Base-by-base conservation (phyloP, 2,113 vertebrate species). In the Gymnobelideus leadbeateri region DNA sequence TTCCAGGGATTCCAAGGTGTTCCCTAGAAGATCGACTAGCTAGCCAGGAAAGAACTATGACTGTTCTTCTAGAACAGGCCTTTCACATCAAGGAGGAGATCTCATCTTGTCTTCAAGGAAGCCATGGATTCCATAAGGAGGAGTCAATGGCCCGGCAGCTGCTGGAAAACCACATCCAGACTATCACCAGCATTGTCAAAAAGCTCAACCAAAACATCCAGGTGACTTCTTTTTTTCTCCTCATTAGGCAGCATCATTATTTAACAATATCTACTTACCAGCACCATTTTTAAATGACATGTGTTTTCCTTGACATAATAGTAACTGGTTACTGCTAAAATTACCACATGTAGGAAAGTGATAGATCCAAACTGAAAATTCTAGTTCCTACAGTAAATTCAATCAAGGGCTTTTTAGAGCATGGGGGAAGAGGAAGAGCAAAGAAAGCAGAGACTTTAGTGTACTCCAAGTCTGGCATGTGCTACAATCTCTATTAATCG, bases 81-180 rank as follows among this genome's bases (percentile, higher is more conserved):
- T 98, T 99, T 95, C 98, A 84, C 90, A 99, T 99, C 97, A 99
- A 99, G 97, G 99, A 99, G 0, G 98, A 99, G 93, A 97, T 99
- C 43, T 89, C 98, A 46, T 96, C 98, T 54, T 98, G 93, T 93
- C 98, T 99, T 46, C 98, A 97, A 51, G 98, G 98, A 47, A 97
- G 97, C 21, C 98, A 98, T 0, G 97, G 97, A 91, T 98, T 97
- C 9, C 92, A 96, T 77, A 98, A 98, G 8, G 97, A 97, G 1
- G 98, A 99, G 94, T 89, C 94, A 0, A 92, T 98, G 91, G 99
- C 99, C 49, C 97, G 93, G 93, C 98, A 96, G 92, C 97, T 99
- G 89, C 98, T 99, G 97, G 98, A 99, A 97, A 99, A 97, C 91
- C 99, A 99, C 95, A 98, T 99, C 95, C 98, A 99, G 95, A 99